These are phyloP conservation scores for Pipistrellus nathusii DNA, from an alignment of 2,797 vertebrate species.

Conservation along the genomic window DNA sequence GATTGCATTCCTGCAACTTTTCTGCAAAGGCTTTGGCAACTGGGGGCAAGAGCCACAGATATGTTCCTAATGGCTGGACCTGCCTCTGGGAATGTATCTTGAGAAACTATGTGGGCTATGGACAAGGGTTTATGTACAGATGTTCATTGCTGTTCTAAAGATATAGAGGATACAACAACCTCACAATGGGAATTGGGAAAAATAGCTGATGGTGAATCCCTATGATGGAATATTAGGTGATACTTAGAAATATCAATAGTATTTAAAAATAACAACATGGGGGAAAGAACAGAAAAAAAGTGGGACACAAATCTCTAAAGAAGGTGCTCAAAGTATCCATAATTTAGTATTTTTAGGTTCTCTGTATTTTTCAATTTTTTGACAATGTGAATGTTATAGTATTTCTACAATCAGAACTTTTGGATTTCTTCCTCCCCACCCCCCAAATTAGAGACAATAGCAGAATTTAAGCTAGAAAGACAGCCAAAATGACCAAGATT, in stretches of 20 bases:
- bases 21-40: not conserved
- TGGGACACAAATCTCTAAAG: not conserved
- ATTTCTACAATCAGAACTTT: conserved; percentile 10
- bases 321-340: not conserved
- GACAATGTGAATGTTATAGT: not conserved
- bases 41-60: not conserved
- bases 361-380: conserved; percentile 19
- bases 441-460: not conserved
- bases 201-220: not conserved
- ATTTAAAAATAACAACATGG: not conserved
- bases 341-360: not conserved
- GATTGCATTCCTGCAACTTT: not conserved
- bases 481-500: conserved; percentile 3
- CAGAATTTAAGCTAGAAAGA: conserved; percentile 51
- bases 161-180: not conserved
- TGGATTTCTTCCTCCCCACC: not conserved
- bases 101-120: not conserved
- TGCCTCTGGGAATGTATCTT: not conserved
- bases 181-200: conserved; percentile 18
- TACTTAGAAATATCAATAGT: conserved; percentile 31
- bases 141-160: conserved; percentile 1
- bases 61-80: not conserved
- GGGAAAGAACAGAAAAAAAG: not conserved
- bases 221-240: not conserved
- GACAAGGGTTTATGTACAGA: not conserved